Evolutionary conservation across 2,888 invertebrate species (phyloP).

Genomic region (Polydrusus pterygomalis): DNA sequence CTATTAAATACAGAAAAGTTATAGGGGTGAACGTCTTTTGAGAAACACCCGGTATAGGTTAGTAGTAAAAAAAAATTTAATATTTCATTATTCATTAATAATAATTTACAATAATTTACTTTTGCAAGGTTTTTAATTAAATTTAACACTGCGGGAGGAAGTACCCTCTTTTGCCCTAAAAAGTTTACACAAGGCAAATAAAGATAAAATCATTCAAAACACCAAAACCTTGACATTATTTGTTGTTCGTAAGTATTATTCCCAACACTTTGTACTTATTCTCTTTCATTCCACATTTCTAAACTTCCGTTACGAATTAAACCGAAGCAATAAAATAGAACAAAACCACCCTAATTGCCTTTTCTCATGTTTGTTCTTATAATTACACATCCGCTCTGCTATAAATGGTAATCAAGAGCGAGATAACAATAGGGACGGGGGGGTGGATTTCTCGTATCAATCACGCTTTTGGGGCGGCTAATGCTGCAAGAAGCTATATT

Average conservation of each 20-base stretch:
- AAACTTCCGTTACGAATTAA: conserved; percentile 29
- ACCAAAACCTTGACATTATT: conserved; percentile 9
- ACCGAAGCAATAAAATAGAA: conserved; percentile 25
- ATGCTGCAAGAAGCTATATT: conserved; percentile 47
- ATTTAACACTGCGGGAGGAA: too few relatives aligned
- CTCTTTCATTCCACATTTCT: conserved; percentile 13
- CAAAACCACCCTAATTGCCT: conserved; percentile 45
- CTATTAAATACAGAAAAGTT: too few relatives aligned
- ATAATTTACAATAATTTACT: too few relatives aligned
- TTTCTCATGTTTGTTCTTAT: conserved; percentile 55
- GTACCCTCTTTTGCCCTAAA: too few relatives aligned
- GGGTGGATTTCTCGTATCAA: conserved; percentile 52
- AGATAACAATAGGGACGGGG: conserved; percentile 46
- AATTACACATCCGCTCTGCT: conserved; percentile 40
- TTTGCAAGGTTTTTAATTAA: too few relatives aligned
- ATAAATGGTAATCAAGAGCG: conserved; percentile 42
- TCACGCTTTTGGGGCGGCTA: conserved; percentile 51
- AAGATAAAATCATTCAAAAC: background rate
- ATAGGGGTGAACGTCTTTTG: too few relatives aligned
- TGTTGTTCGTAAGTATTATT: background rate
- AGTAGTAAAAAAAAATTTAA: too few relatives aligned
- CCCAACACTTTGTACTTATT: background rate
- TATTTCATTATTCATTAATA: too few relatives aligned
- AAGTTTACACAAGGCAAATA: too few relatives aligned
- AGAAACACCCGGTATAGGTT: too few relatives aligned